A percentile compares a stretch with the other conserved stretches of the same genome.
These are phyloP conservation scores for Spermophilus dauricus DNA, from an alignment of 2,113 vertebrate genomes.

Conservation along the genomic window DNA sequence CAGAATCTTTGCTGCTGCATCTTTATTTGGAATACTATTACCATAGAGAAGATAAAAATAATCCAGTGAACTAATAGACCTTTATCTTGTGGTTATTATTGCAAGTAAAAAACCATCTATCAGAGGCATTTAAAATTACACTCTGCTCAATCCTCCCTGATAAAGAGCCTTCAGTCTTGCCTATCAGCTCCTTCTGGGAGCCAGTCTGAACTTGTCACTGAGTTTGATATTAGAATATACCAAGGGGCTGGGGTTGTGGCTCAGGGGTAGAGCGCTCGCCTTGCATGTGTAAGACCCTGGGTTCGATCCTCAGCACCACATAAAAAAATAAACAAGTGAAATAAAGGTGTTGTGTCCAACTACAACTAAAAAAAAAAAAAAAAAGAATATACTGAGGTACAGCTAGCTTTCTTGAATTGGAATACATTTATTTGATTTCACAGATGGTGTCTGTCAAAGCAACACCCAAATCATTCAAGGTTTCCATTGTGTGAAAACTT, in stretches of 20 bases:
- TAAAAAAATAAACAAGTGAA: too few relatives aligned
- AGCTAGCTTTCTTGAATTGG: not conserved
- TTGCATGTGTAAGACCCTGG: too few relatives aligned
- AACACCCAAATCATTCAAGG: not conserved
- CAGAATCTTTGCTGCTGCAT: not conserved
- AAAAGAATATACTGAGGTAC: too few relatives aligned
- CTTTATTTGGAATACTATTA: conserved; percentile 45
- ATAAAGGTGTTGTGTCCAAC: too few relatives aligned
- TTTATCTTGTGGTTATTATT: not conserved
- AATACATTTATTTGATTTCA: conserved; percentile 26
- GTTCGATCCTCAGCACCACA: too few relatives aligned
- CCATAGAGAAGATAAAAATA: not conserved
- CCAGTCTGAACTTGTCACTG: not conserved
- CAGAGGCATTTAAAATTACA: not conserved
- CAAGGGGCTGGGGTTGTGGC: not conserved
- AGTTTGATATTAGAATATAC: not conserved
- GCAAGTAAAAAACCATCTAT: not conserved
- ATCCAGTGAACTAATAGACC: not conserved
- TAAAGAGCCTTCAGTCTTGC: not conserved
- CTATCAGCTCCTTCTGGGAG: not conserved
- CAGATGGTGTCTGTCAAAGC: not conserved
- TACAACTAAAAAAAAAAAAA: too few relatives aligned
- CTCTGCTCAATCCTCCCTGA: not conserved
- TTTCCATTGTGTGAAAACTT: conserved; percentile 7
- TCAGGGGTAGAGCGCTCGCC: too few relatives aligned